phyloP scores from a whole-genome alignment of 2,888 invertebrate genomes.

The Lissocephala sabroskyi region DNA sequence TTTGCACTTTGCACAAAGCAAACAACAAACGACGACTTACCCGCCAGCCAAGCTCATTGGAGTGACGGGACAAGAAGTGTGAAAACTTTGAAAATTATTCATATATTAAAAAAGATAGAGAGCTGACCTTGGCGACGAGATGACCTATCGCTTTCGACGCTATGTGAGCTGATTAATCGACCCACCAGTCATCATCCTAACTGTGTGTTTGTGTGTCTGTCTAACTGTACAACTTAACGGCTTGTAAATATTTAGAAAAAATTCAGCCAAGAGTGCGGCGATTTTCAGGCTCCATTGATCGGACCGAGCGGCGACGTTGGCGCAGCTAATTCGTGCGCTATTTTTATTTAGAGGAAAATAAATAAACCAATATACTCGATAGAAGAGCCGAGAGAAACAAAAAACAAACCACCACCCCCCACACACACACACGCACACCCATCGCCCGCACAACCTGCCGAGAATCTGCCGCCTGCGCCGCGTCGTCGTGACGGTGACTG shows the following conservation, averaged over 20 bases:
- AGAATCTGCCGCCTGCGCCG: no score
- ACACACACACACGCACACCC: neutral
- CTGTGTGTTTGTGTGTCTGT: no score
- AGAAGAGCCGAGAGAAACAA: conserved; percentile 9
- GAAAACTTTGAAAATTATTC: no score
- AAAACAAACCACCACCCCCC: conserved; percentile 5
- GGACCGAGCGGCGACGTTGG: conserved; percentile 27
- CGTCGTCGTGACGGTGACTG: conserved; percentile 9
- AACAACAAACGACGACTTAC: no score
- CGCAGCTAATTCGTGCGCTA: conserved; percentile 53
- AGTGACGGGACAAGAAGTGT: no score
- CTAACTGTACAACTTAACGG: no score
- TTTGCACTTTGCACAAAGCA: neutral
- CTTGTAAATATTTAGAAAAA: no score
- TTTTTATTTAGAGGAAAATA: conserved; percentile 54
- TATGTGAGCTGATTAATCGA: conserved; percentile 61
- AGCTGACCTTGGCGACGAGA: no score
- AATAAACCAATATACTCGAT: conserved; percentile 26
- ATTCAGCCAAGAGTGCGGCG: neutral
- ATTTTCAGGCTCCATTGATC: conserved; percentile 38
- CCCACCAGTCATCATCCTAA: no score
- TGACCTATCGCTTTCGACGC: conserved; percentile 43
- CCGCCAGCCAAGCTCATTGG: no score
- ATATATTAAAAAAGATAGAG: no score
- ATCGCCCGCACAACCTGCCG: no score